Evolutionary conservation across 2,797 vertebrate genomes (phyloP), one percentile per base, ranked within the genome.

Genomic region (Sorex maritimensis): DNA sequence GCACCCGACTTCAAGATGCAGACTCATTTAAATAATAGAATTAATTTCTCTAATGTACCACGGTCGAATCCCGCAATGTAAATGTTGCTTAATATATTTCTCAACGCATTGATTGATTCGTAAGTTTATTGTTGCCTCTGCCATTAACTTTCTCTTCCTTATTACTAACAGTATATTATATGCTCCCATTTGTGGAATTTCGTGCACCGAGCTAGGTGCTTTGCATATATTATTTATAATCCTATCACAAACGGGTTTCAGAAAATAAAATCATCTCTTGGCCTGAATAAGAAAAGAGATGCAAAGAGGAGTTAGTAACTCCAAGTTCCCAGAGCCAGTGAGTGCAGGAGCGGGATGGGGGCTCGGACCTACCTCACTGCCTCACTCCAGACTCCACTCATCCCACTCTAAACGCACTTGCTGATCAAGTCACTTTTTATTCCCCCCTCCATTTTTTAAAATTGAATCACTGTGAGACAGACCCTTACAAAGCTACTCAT

Each of bases 141-240:
- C 72, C 67, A 67, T 86, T 85, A 92, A 46, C 38, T 52, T 74
- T 89, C 79, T 84, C 41, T 91, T 81, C 61, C 81, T 46, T 79
- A 80, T 65, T 94, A 80, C 71, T 84, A 95, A 87, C 68, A 90
- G 75, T 17, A 65, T 58, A 85, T 85, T 85, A 90, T 61, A 93
- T 88, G 68, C n/a, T 41, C 79, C 67, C 80, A 58, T 55, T 75
- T 83, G 58, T 68, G 41, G 17, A 77, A 85, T 67, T 92, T 74
- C 72, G 77, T 69, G 17, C 61, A 80, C 23, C 55, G 77, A 30
- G 12, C 23, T 46, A 93, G 86, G 67, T 28, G 44, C 30, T 77
- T 58, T 38, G 69, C 30, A 73, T 61, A 44, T 58, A 78, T 68
- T 68, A 75, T 30, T 26, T 63, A 80, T 72, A 88, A 77, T 30